Conservation (phyloP, 2,888 invertebrate genomes). For the Adelognathus sp. region DNA sequence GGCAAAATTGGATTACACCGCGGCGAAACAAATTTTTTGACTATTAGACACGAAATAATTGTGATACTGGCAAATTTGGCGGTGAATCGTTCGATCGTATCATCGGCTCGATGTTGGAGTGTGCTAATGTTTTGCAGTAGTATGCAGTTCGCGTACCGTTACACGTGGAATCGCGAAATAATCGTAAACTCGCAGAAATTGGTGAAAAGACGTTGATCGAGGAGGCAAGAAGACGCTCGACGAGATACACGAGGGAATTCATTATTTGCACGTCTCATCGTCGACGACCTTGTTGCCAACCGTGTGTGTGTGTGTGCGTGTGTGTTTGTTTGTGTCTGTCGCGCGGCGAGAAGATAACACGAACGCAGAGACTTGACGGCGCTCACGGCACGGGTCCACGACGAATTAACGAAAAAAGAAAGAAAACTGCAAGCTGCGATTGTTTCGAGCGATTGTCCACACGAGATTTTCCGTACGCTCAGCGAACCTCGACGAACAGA, state of each 20-base stretch:
- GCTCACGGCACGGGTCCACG: background rate
- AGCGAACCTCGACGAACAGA: slow-evolving; percentile 31
- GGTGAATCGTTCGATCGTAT: slow-evolving; percentile 70
- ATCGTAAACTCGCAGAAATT: slow-evolving; percentile 96
- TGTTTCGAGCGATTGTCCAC: no score
- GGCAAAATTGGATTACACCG: slow-evolving; percentile 3
- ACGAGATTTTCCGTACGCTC: background rate
- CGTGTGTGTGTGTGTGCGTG: no score
- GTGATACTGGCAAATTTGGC: slow-evolving; percentile 72
- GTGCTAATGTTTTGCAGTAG: slow-evolving; percentile 82
- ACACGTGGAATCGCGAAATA: slow-evolving; percentile 96
- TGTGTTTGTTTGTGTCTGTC: no score
- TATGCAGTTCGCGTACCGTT: slow-evolving; percentile 91
- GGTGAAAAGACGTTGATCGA: slow-evolving; percentile 93
- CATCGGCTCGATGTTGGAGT: slow-evolving; percentile 80
- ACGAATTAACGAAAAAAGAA: no score
- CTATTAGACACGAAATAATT: background rate
- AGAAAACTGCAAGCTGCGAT: no score
- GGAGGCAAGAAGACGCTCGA: slow-evolving; percentile 4
- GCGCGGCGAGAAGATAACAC: slow-evolving; percentile 52
- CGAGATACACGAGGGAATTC: slow-evolving; percentile 37
- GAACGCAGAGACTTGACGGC: background rate
- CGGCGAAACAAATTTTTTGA: background rate
- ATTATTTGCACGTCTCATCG: slow-evolving; percentile 43
- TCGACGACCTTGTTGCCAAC: slow-evolving; percentile 60